phyloP scores from a whole-genome alignment of 2,797 vertebrate genomes.

The Synanceia verrucosa region DNA sequence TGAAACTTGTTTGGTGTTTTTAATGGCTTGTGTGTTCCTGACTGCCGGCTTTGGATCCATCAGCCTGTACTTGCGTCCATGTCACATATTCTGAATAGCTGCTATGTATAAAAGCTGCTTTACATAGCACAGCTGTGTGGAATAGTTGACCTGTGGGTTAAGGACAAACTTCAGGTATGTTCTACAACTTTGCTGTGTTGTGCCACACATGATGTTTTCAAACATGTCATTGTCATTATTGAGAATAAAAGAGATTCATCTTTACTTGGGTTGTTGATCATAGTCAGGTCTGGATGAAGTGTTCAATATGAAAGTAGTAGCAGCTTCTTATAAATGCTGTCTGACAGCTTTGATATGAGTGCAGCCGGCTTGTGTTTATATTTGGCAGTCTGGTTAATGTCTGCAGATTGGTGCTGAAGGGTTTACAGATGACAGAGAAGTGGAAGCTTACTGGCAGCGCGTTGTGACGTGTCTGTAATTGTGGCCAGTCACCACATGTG shows the following conservation, averaged over 20 bases:
- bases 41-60: not conserved
- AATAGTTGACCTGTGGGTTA: conserved; percentile 12
- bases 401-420: conserved; percentile 62
- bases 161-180: conserved; percentile 6
- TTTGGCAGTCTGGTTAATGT: conserved; percentile 65
- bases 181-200: not conserved
- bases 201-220: not conserved
- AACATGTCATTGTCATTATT: not conserved
- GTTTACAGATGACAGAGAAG: conserved; percentile 67
- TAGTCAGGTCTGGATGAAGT: conserved; percentile 5
- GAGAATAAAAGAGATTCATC: not conserved
- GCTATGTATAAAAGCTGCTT: conserved; percentile 20
- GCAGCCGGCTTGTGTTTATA: conserved; percentile 63
- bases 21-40: not conserved
- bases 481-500: conserved; percentile 38
- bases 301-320: conserved; percentile 38
- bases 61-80: conserved; percentile 2
- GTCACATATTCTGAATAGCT: conserved; percentile 23
- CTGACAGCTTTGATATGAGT: conserved; percentile 52
- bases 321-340: conserved; percentile 49
- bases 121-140: conserved; percentile 9
- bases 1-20: not conserved
- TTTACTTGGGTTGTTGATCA: conserved; percentile 16
- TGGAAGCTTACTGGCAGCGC: conserved; percentile 32
- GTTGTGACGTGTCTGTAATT: conserved; percentile 18